Conservation (phyloP, 2,113 vertebrate genomes). For the Gobius niger region DNA sequence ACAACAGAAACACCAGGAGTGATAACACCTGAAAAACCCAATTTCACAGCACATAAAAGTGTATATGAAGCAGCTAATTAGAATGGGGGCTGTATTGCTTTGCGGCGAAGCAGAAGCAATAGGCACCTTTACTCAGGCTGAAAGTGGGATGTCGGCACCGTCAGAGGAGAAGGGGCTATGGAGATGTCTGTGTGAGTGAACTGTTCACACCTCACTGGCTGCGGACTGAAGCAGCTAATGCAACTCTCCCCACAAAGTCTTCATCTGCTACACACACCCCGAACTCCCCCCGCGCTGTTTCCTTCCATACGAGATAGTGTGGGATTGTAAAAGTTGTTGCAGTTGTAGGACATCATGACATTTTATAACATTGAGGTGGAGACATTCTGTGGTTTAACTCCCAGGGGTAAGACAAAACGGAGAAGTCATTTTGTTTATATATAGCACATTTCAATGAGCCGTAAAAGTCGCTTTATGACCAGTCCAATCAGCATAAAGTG, state of each 20-base stretch:
- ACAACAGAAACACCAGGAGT: constrained; percentile 36
- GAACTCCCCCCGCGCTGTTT: no score
- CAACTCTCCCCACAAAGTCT: constrained; percentile 15
- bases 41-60: constrained; percentile 63
- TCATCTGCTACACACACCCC: constrained; percentile 5
- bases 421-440: no score
- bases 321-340: no score
- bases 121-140: constrained; percentile 15
- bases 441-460: no score
- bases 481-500: no score
- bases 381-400: no score
- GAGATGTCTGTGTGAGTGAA: constrained; percentile 8
- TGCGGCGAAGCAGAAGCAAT: constrained; percentile 4
- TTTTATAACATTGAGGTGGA: no score
- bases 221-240: constrained; percentile 35
- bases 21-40: constrained; percentile 47
- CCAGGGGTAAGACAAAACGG: no score
- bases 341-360: no score
- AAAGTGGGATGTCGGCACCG: constrained; percentile 21
- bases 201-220: constrained; percentile 24
- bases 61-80: constrained; percentile 56
- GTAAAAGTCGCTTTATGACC: no score
- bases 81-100: constrained; percentile 24
- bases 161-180: constrained; percentile 2
- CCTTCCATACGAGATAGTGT: no score